Base-by-base conservation (phyloP, 2,113 vertebrate genomes). In the Nipponia nippon region DNA sequence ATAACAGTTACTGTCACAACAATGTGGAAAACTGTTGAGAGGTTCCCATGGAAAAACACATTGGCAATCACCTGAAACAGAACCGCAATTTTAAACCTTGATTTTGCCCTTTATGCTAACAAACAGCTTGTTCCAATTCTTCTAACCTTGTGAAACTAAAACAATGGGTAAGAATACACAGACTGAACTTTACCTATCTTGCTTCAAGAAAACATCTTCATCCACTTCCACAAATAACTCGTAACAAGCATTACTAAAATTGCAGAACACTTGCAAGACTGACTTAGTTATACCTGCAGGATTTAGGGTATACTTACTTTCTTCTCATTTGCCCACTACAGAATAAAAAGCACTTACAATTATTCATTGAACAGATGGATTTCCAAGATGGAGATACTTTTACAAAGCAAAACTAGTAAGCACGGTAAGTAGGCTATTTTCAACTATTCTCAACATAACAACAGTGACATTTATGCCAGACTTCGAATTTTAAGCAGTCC, bases 1-100 rank as follows among this genome's bases (percentile, higher is more conserved):
- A 99, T 90, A 83, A 99, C 98, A 56, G 98, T 67, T 52, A 98
- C 9, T 5, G 99, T 99, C 87, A 99, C 50, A 62, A 94, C 36
- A 79, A 98, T n/a, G 80, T 99, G 99, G 93, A 98, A 96, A 67
- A 90, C 38, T 38, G 95, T 98, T 19, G 99, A 98, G 81, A 99
- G 98, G 72, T 91, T 97, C 89, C 98, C 98, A 55, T 96, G 97
- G 92, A 98, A 99, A 97, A 99, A 98, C 25, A 99, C 97, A 87
- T 99, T 99, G 83, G 98, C 97, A 83, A 99, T 88, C 91, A 99
- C 99, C 99, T 99, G 97, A 86, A 98, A 97, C 30, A 98, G 62
- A 98, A 94, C 67, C 72, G 94, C 73, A 70, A 21, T 77, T 97
- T 94, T 81, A 85, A 94, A 87, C 25, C 23, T 83, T 81, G 13